Evolutionary conservation across 2,113 vertebrate species (phyloP).

Genomic region (Xyrauchen texanus): DNA sequence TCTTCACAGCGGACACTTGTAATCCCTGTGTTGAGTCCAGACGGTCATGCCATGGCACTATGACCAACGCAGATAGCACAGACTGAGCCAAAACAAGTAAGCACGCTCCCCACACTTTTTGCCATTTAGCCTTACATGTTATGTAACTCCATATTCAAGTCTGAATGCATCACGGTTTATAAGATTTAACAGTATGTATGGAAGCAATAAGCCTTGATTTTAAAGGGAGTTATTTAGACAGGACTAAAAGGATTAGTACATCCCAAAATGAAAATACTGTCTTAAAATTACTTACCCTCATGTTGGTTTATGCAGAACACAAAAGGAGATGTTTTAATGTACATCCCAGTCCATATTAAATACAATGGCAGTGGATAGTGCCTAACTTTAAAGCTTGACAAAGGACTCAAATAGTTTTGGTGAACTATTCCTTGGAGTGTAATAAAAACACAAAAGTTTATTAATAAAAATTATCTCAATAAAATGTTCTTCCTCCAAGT

Average conservation of each 20-base stretch:
- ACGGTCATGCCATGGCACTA: slow-evolving; percentile 35
- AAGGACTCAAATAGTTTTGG: no score
- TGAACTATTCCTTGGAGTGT: no score
- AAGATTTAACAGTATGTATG: neutral
- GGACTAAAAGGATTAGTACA: no score
- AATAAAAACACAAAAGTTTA: no score
- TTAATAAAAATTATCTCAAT: no score
- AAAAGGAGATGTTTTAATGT: no score
- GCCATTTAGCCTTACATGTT: slow-evolving; percentile 30
- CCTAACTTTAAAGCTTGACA: no score
- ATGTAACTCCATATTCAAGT: slow-evolving; percentile 17
- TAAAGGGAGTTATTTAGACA: neutral
- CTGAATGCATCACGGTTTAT: neutral
- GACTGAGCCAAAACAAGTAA: slow-evolving; percentile 28
- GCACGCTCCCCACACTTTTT: slow-evolving; percentile 34
- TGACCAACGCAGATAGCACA: slow-evolving; percentile 13
- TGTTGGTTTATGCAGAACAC: neutral
- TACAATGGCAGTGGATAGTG: no score
- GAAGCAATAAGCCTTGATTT: neutral
- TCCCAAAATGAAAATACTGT: no score
- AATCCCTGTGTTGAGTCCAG: slow-evolving; percentile 53
- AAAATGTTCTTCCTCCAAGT: no score
- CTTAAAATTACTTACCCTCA: neutral
- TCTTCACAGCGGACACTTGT: slow-evolving; percentile 43
- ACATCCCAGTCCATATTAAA: no score